Percentiles rank a stretch among this genome's conserved stretches.
Evolutionary conservation across 2,113 vertebrate genomes (phyloP).

Genomic region (Callipepla californica): DNA sequence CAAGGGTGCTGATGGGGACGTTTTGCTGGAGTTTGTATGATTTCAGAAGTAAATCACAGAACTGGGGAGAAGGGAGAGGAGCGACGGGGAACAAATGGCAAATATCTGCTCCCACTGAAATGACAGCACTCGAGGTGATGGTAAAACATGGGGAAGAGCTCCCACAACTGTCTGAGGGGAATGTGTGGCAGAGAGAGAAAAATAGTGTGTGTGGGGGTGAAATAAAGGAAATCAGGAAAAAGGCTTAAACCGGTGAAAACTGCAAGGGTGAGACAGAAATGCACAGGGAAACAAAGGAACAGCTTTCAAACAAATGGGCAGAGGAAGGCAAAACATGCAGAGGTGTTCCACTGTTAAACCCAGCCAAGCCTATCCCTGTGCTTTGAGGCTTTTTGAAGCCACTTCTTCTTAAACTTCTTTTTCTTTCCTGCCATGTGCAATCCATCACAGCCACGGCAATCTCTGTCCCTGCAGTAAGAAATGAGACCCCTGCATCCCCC

Average conservation of each 20-base stretch:
- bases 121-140: slow-evolving; percentile 3
- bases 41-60: slow-evolving; percentile 60
- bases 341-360: not conserved
- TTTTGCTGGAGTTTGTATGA: slow-evolving; percentile 48
- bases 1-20: slow-evolving; percentile 47
- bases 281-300: not conserved
- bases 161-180: slow-evolving; percentile 22
- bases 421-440: not conserved
- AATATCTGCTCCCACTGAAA: slow-evolving; percentile 59
- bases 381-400: not conserved
- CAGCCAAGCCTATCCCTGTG: accelerated
- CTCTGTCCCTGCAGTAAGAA: accelerated
- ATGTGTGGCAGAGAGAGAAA: not conserved
- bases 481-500: accelerated
- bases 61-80: not conserved
- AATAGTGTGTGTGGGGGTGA: not conserved
- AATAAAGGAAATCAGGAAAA: not conserved
- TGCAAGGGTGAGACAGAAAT: not conserved
- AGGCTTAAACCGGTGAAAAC: not conserved
- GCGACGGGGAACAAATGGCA: slow-evolving; percentile 22
- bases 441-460: accelerated
- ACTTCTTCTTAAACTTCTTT: not conserved
- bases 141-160: not conserved
- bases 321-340: not conserved
- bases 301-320: not conserved